A percentile compares a stretch with the other conserved stretches of the same genome.
Conservation (phyloP, 2,113 vertebrate species). For the Oophaga pumilio region DNA sequence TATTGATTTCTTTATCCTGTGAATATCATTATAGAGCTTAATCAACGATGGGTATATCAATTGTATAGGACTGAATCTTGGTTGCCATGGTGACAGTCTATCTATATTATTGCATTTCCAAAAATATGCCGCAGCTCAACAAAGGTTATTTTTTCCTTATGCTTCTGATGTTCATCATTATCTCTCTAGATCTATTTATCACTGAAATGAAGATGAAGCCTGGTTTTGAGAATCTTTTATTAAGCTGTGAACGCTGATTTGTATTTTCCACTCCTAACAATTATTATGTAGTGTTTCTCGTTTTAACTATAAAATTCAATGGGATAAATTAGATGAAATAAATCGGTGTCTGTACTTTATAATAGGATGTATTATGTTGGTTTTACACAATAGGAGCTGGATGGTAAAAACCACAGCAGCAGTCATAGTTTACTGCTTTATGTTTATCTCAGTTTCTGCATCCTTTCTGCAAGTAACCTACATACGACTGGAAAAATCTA, state of each 20-base stretch:
- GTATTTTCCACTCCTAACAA: background rate
- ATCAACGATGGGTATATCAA: background rate
- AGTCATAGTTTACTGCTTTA: background rate
- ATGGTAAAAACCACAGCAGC: background rate
- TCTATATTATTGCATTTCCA: background rate
- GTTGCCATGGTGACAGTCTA: slow-evolving; percentile 6
- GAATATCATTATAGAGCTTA: background rate
- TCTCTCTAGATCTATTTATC: background rate
- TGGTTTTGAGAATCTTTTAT: background rate
- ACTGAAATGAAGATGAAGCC: background rate
- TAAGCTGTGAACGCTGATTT: background rate
- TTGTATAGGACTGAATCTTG: background rate
- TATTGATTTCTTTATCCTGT: background rate
- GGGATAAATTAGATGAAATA: background rate
- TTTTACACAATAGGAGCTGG: background rate
- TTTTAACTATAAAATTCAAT: background rate
- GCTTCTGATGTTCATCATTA: background rate
- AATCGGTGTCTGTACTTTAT: background rate
- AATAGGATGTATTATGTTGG: background rate
- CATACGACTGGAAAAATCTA: background rate
- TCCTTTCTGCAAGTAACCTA: background rate
- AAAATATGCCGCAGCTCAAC: background rate
- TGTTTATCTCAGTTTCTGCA: background rate
- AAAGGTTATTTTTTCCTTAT: background rate
- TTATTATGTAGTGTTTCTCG: background rate